Conservation (phyloP, 2,797 vertebrate species). For the Phaenicophaeus curvirostris region DNA sequence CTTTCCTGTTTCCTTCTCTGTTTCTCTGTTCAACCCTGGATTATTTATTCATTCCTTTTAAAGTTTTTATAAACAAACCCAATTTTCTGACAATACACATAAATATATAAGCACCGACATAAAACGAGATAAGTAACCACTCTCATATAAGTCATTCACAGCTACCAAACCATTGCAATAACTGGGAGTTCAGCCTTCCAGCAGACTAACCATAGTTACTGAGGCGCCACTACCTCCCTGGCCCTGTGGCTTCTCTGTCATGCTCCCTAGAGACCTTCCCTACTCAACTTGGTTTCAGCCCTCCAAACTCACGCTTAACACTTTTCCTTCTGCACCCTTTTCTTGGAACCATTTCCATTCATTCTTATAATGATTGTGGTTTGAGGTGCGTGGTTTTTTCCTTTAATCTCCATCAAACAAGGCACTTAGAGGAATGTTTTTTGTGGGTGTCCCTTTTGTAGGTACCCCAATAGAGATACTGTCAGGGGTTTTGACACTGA, state of each 20-base stretch:
- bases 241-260: too few species aligned
- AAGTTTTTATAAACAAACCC: background rate
- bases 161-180: background rate
- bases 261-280: background rate
- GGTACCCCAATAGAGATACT: background rate
- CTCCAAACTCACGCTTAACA: background rate
- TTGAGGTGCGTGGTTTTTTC: background rate
- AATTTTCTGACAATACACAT: background rate
- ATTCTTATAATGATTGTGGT: rapidly evolving
- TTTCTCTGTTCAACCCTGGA: background rate
- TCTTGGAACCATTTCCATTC: background rate
- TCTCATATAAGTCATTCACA: background rate
- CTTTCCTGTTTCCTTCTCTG: background rate
- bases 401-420: background rate
- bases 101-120: background rate
- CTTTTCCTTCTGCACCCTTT: background rate
- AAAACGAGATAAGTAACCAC: background rate
- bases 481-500: background rate
- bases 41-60: background rate
- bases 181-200: background rate
- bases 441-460: background rate
- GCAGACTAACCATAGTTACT: background rate
- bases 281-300: background rate
- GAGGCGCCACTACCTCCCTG: background rate
- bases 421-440: background rate